Evolutionary conservation across 2,113 vertebrate genomes (phyloP).

Genomic region (Rattus rattus): DNA sequence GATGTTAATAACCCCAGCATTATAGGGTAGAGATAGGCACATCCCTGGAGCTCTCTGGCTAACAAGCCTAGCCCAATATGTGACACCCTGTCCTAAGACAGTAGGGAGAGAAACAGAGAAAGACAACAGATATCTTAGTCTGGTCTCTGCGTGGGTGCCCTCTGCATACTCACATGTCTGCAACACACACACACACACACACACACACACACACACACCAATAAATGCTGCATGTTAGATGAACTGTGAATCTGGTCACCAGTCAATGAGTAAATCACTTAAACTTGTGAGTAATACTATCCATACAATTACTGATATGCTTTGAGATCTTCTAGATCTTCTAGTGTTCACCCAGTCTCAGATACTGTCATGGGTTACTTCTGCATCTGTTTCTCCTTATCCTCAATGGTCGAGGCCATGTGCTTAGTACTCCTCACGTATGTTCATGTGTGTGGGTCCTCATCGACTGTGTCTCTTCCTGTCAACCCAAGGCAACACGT

Average conservation of each 20-base stretch:
- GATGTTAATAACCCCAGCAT: neutral
- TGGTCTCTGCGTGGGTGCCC: neutral
- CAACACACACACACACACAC: neutral
- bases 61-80: neutral
- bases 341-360: neutral
- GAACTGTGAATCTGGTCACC: neutral
- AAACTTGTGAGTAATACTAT: neutral
- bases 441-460: neutral
- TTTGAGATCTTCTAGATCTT: neutral
- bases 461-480: neutral
- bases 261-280: neutral
- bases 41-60: neutral
- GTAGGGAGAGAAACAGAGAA: neutral
- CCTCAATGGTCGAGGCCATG: neutral
- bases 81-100: neutral
- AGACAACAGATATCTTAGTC: neutral
- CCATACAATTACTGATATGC: neutral
- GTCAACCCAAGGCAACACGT: neutral
- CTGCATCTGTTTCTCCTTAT: neutral
- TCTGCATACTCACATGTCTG: neutral
- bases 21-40: neutral
- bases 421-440: neutral
- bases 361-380: neutral
- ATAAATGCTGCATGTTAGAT: neutral
- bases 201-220: neutral